Evolutionary conservation across 37 sponge, comb jelly and placozoan genomes (phyloP).

Genomic region (Theonella swinhoei): DNA sequence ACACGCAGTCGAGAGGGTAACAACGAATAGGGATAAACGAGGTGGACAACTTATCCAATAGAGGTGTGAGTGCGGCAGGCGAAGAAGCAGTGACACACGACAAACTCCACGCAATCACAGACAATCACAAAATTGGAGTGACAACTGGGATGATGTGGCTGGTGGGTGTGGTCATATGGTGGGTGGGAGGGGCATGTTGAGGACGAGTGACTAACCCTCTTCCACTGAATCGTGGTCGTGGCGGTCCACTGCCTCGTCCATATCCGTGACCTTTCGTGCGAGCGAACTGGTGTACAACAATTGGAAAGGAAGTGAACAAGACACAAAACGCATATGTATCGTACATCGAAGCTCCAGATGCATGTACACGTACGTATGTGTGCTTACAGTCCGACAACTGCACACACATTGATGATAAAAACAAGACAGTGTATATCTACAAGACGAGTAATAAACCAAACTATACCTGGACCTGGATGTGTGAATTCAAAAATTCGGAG

Average conservation of each 20-base stretch:
- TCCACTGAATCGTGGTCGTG: slow-evolving; percentile 14
- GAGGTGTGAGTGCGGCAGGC: too few relatives aligned
- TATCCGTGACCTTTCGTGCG: slow-evolving; percentile 72
- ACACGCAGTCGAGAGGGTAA: too few relatives aligned
- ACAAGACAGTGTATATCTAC: not conserved
- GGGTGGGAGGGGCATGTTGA: not conserved
- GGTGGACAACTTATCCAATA: too few relatives aligned
- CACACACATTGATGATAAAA: too few relatives aligned
- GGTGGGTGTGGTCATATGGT: not conserved
- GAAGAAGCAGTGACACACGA: too few relatives aligned
- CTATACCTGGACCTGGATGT: slow-evolving; percentile 57
- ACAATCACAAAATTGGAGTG: too few relatives aligned
- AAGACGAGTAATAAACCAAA: too few relatives aligned
- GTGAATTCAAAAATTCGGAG: slow-evolving; percentile 32
- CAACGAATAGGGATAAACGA: too few relatives aligned
- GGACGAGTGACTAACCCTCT: slow-evolving; percentile 57
- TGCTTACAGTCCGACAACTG: not conserved
- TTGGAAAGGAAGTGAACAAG: not conserved
- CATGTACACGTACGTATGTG: not conserved
- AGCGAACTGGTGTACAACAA: slow-evolving; percentile 20
- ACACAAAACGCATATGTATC: too few relatives aligned
- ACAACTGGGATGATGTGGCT: not conserved
- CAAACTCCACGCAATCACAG: too few relatives aligned
- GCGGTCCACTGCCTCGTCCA: slow-evolving; percentile 56
- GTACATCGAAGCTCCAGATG: not conserved